Evolutionary conservation across 1,140 invertebrate species (phyloP).

Genomic region (Anthonomus grandis): DNA sequence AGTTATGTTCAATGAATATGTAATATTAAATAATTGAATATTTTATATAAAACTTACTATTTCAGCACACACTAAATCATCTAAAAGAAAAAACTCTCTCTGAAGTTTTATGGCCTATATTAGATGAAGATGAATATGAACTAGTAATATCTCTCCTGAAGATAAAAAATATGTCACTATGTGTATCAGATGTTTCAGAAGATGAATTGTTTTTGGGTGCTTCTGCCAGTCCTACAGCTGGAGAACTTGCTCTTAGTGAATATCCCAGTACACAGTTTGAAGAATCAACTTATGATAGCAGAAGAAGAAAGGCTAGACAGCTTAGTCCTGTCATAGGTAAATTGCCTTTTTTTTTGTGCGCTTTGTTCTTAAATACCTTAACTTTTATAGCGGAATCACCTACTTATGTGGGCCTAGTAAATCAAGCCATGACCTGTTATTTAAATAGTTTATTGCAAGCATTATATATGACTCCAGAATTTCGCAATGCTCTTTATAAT

Average conservation of each 20-base stretch:
- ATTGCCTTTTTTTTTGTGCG: neutral
- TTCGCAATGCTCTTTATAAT: constrained; percentile 84
- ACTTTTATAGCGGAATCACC: constrained; percentile 25
- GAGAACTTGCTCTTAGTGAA: constrained; percentile 32
- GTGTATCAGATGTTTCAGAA: constrained; percentile 43
- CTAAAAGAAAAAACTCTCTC: constrained; percentile 48
- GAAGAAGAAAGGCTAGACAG: constrained; percentile 14
- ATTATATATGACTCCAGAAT: constrained; percentile 93
- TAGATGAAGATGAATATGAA: neutral
- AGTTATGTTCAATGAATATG: constrained; percentile 26
- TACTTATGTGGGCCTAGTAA: constrained; percentile 83
- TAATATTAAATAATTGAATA: neutral
- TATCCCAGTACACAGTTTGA: neutral
- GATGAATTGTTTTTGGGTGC: constrained; percentile 55
- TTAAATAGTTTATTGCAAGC: constrained; percentile 88
- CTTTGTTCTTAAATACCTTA: constrained; percentile 7
- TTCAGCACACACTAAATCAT: constrained; percentile 49
- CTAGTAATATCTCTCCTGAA: constrained; percentile 38
- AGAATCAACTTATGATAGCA: neutral
- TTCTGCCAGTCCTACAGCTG: constrained; percentile 55
- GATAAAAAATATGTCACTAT: constrained; percentile 35
- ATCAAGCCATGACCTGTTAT: constrained; percentile 94
- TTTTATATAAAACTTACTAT: constrained; percentile 1
- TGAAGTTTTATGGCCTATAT: constrained; percentile 45
- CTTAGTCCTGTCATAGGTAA: constrained; percentile 20